Conservation (phyloP, 2,888 invertebrate genomes). For the Branchipolynoe longqiensis region DNA sequence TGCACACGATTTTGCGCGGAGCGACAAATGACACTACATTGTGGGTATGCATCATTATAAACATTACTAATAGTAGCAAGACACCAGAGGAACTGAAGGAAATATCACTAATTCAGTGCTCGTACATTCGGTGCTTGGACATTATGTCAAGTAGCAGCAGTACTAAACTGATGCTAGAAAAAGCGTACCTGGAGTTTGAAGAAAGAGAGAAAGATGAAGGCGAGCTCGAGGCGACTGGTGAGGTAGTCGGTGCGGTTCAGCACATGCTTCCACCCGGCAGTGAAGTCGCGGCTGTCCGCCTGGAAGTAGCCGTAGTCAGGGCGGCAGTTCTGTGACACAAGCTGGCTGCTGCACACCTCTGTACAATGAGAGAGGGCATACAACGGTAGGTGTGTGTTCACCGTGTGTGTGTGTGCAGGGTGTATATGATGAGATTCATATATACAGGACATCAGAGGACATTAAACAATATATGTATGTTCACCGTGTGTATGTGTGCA, state of each 20-base stretch:
- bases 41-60: too few species aligned
- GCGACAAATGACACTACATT: too few species aligned
- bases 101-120: too few species aligned
- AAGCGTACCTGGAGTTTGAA: constrained; percentile 17
- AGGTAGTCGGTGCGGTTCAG: not conserved
- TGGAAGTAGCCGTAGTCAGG: constrained; percentile 8
- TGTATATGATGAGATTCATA: not conserved
- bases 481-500: too few species aligned
- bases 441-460: not conserved
- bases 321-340: not conserved
- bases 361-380: not conserved
- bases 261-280: not conserved
- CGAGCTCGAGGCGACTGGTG: not conserved
- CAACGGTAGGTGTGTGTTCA: not conserved
- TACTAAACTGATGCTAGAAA: not conserved
- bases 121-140: too few species aligned
- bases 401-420: not conserved
- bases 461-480: not conserved
- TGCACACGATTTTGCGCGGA: too few species aligned
- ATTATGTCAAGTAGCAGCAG: too few species aligned
- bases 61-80: too few species aligned
- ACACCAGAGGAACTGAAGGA: too few species aligned
- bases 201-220: constrained; percentile 6
- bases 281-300: not conserved
- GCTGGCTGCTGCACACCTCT: not conserved